Evolutionary conservation across 2,888 invertebrate species (phyloP).

Genomic region (Marasmarcha lunaedactyla): DNA sequence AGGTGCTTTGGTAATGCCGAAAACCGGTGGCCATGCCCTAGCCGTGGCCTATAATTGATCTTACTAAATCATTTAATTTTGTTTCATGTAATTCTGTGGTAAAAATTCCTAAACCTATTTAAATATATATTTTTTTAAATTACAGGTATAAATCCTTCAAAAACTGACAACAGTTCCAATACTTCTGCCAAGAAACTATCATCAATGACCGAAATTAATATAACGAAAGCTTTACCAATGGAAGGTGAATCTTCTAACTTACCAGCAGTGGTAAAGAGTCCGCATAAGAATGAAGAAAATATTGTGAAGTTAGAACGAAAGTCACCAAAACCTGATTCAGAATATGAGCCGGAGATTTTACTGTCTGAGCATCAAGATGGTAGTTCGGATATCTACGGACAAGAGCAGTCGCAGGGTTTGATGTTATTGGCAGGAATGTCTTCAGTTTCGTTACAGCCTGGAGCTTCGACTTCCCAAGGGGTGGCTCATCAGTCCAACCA

Average conservation of each 20-base stretch:
- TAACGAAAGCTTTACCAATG: constrained; percentile 39
- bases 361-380: constrained; percentile 57
- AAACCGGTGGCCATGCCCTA: no score
- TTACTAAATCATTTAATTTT: no score
- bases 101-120: no score
- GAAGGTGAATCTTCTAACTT: constrained; percentile 33
- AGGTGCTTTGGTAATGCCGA: no score
- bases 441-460: constrained; percentile 31
- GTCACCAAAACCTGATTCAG: constrained; percentile 56
- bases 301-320: constrained; percentile 52
- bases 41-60: no score
- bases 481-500: constrained; percentile 55
- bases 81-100: no score
- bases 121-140: constrained; percentile 15
- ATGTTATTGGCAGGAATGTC: constrained; percentile 53
- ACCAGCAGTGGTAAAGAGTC: constrained; percentile 39
- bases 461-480: constrained; percentile 54
- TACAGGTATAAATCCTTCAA: constrained; percentile 59
- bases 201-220: constrained; percentile 35
- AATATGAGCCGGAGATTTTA: constrained; percentile 61
- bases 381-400: constrained; percentile 36
- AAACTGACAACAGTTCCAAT: constrained; percentile 45
- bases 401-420: constrained; percentile 51
- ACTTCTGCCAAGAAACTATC: constrained; percentile 39
- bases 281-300: constrained; percentile 42